A percentile compares a stretch with the other conserved stretches of the same genome.
Evolutionary conservation across 2,113 vertebrate genomes (phyloP).

Genomic region (Dicentrarchus labrax): DNA sequence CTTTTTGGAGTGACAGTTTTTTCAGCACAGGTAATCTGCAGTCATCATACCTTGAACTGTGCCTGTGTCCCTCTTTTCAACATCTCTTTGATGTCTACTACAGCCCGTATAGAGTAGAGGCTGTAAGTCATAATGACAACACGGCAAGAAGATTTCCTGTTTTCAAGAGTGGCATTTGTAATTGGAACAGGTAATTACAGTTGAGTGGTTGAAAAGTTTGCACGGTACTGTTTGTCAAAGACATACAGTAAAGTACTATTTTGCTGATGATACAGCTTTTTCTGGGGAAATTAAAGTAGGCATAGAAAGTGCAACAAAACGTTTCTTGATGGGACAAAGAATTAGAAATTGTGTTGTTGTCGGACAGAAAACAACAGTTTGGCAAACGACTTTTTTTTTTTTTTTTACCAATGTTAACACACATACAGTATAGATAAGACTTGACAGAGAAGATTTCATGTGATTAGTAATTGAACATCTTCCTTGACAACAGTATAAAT

Average conservation of each 20-base stretch:
- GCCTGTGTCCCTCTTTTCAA: slow-evolving; percentile 25
- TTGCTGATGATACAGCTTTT: not conserved
- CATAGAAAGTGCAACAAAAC: not conserved
- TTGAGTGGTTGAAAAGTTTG: slow-evolving; percentile 35
- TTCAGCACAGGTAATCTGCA: slow-evolving; percentile 50
- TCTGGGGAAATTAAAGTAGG: not conserved
- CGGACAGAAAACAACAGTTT: not conserved
- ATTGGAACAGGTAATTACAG: slow-evolving; percentile 53
- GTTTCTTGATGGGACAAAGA: not conserved
- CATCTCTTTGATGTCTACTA: slow-evolving; percentile 41
- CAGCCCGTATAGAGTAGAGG: slow-evolving; percentile 7
- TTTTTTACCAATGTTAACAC: no score
- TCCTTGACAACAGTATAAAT: not conserved
- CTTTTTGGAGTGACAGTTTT: slow-evolving; percentile 32
- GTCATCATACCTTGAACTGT: slow-evolving; percentile 28
- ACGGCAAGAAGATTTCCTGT: slow-evolving; percentile 47
- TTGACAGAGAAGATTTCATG: not conserved
- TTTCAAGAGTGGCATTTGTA: slow-evolving; percentile 30
- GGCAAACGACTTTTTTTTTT: no score
- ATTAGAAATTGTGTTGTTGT: not conserved
- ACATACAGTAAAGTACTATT: not conserved
- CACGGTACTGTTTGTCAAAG: not conserved
- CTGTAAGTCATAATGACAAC: slow-evolving; percentile 10
- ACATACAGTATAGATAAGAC: no score
- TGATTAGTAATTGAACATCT: not conserved